Base-by-base conservation (phyloP, 53 echinoderm and acorn worm genomes). In the Patiria pectinifera region DNA sequence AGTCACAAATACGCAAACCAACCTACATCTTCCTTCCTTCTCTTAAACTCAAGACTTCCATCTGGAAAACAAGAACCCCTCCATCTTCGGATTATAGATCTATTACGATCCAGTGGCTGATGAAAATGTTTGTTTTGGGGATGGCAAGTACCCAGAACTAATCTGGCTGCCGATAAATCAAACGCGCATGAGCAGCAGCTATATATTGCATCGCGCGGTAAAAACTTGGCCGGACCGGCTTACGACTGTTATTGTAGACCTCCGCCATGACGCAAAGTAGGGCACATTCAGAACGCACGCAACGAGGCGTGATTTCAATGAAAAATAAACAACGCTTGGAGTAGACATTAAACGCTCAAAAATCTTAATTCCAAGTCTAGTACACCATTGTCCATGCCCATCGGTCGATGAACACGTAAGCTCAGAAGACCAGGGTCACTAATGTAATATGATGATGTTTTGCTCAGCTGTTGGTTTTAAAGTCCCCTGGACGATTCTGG, bases 141-240 rank as follows among this genome's bases (percentile, higher is more conserved):
- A 53, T 16, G 19, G 44, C 78, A 62, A 88, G 88, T 43, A 78
- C 66, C 87, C 78, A 61, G 88, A 88, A 88, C 78, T 78, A 88
- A 88, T 88, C 77, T 62, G 16, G 47, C 66, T 18, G 9, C 44
- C 77, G 88, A 88, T 88, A 88, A 88, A 88, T 88, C 88, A 78
- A 59, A 88, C 78, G 19, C 77, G 76, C 78, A 71, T 86, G 70
- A 85, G 15, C 60, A 24, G 83, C 81, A 47, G 60, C 6, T 60
- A 62, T 22, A 58, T 24, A 21, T 10, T 84, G 45, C 13, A 15
- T 58, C 48, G 43, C 88, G 13, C 25, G 45, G 59, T 59, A 58
- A 45, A 24, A 74, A 71, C 59, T 10, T 22, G 19, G 35, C n/a
- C 13, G 16, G 26, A 62, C 45, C 88, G 21, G 77, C 35, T 88